phyloP scores from a whole-genome alignment of 2,888 invertebrate species.

The Aporophyla lueneburgensis region DNA sequence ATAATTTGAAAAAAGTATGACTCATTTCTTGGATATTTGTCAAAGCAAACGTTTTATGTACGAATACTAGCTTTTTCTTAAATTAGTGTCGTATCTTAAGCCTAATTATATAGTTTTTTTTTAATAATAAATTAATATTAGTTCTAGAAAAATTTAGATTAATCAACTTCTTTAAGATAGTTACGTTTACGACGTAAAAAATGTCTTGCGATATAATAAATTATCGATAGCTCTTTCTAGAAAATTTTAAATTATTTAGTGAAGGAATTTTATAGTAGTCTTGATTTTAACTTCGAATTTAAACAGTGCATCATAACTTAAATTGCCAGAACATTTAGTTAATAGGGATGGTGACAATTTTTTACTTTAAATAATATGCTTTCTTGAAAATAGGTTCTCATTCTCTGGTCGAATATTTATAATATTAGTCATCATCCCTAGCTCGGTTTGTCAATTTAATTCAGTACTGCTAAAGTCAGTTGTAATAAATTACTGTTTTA shows the following conservation, averaged over 20 bases:
- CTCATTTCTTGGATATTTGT: not conserved
- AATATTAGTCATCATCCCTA: not conserved
- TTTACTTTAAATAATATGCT: too few species aligned
- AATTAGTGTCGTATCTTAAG: not conserved
- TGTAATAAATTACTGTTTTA: not conserved
- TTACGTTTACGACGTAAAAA: not conserved
- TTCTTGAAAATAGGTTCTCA: too few species aligned
- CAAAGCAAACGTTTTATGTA: not conserved
- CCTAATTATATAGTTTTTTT: not conserved
- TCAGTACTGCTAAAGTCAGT: not conserved
- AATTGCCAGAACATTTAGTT: not conserved
- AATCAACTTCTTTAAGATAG: too few species aligned
- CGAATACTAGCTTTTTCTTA: constrained; percentile 1
- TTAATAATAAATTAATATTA: too few species aligned
- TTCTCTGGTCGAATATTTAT: too few species aligned
- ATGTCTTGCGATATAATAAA: constrained; percentile 1
- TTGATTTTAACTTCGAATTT: not conserved
- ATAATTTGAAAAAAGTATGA: not conserved
- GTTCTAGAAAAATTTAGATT: too few species aligned
- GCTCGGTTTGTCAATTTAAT: not conserved
- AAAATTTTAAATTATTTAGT: not conserved
- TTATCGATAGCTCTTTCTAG: too few species aligned
- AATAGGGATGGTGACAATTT: too few species aligned
- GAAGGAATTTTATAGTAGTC: not conserved
- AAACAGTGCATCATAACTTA: not conserved